Base-by-base conservation (phyloP, 1,140 invertebrate species). In the Platyscapa corneri region DNA sequence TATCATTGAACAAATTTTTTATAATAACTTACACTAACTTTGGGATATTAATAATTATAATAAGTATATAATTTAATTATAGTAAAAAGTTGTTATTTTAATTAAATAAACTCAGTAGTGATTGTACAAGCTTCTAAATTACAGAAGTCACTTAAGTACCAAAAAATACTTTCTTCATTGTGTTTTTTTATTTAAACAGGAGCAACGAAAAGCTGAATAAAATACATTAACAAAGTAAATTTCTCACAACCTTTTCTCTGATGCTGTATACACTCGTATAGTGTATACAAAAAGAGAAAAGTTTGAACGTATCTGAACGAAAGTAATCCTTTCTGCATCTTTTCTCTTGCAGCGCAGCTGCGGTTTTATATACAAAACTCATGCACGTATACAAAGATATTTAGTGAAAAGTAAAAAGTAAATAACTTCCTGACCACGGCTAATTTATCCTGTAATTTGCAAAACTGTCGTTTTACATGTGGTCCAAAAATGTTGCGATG, bases 161-260 rank as follows among this genome's bases (percentile, higher is more conserved):
- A 74, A 42, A 74, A 74, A 32, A 39, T 74, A 74, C 27, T 27
- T 0, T 37, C 5, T 23, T 37, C n/a, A 39, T 37, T 23, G 67
- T 39, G 20, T 39, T 18, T 23, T 6, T 6, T 10, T 42, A 42
- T 74, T 42, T 42, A n/a, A 74, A 7, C 14, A 74, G 23, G 10
- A 42, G 27, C 6, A 42, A 42, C 37, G 14, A 42, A 74, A 74
- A 74, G 30, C 3, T 37, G 16, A 42, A 74, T 32, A 42, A 14
- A 74, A 74, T 74, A 42, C 23, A 74, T 74, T 78, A 85, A 81
- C 77, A 85, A 80, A 81, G 39, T 85, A 80, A 81, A 85, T 85
- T 80, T 65, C 65, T 70, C 23, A 56, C 77, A 64, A 81, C 70
- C 34, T 39, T 81, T 34, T 64, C 39, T 77, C 46, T 78, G 32